These are phyloP conservation scores for Psix sp. DNA, from an alignment of 1,140 invertebrate genomes.

Conservation along the genomic window DNA sequence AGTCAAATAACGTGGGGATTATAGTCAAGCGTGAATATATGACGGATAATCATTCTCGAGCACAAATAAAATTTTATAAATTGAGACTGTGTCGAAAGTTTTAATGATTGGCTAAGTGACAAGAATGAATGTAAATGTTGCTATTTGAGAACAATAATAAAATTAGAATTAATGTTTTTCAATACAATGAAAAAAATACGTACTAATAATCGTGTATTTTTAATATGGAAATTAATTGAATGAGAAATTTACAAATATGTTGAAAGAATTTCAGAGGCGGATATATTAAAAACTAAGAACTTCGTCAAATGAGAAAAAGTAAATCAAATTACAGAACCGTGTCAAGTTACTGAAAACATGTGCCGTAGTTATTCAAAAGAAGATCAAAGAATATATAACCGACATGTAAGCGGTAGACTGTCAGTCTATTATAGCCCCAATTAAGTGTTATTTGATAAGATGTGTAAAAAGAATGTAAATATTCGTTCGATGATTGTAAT, in stretches of 20 bases:
- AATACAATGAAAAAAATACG: too few relatives aligned
- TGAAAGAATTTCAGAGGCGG: not conserved
- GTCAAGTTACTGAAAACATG: slow-evolving; percentile 50
- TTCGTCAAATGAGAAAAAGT: slow-evolving; percentile 32
- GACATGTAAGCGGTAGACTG: slow-evolving; percentile 28
- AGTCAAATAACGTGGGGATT: slow-evolving; percentile 36
- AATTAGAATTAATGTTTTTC: too few relatives aligned
- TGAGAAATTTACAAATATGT: not conserved
- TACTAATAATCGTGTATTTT: too few relatives aligned
- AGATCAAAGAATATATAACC: slow-evolving; percentile 49
- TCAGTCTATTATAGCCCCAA: slow-evolving; percentile 52
- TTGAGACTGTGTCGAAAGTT: too few relatives aligned
- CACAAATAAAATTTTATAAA: slow-evolving; percentile 6
- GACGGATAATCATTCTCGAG: slow-evolving; percentile 36
- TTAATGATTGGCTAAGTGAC: not conserved
- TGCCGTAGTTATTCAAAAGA: slow-evolving; percentile 40
- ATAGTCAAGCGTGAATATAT: slow-evolving; percentile 40
- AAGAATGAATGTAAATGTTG: not conserved
- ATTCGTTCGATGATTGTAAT: slow-evolving; percentile 16
- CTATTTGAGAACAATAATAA: too few relatives aligned
- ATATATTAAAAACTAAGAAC: slow-evolving; percentile 19
- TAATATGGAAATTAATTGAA: too few relatives aligned
- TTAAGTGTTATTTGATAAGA: slow-evolving; percentile 36
- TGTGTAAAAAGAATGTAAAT: slow-evolving; percentile 23
- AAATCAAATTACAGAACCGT: slow-evolving; percentile 39